These are phyloP conservation scores for Stegostoma tigrinum DNA, from an alignment of 2,113 vertebrate species.

Conservation along the genomic window DNA sequence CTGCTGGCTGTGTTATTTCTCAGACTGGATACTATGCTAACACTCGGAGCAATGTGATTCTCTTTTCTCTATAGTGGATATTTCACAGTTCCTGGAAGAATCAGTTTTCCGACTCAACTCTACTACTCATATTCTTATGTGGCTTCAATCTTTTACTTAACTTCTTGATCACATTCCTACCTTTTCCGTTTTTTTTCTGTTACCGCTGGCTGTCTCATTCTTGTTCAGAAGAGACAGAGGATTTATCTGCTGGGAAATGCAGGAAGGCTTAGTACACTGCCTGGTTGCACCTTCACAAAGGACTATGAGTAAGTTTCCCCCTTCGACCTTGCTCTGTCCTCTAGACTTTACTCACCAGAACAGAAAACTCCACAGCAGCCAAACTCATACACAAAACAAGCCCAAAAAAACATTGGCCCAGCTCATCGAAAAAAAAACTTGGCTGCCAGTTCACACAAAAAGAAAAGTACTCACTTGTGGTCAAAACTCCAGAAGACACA, in stretches of 20 bases:
- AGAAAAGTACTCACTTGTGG: slow-evolving; percentile 34
- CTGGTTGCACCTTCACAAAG: not conserved
- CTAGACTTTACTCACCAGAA: slow-evolving; percentile 29
- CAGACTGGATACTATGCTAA: not conserved
- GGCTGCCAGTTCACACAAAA: slow-evolving; percentile 27
- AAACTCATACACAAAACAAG: slow-evolving; percentile 31
- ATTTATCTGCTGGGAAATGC: not conserved
- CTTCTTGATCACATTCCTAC: not conserved
- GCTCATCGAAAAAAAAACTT: slow-evolving; percentile 30
- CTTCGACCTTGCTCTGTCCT: not conserved
- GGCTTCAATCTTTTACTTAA: not conserved
- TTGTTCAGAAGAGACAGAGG: not conserved
- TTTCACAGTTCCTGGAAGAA: not conserved
- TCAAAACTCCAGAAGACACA: slow-evolving; percentile 24
- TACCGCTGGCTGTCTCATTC: not conserved
- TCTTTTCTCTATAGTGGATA: not conserved
- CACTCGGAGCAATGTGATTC: not conserved
- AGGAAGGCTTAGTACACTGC: not conserved
- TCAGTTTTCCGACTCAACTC: not conserved
- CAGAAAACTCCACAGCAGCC: not conserved
- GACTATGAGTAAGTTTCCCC: not conserved
- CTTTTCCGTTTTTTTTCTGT: not conserved
- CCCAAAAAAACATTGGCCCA: slow-evolving; percentile 29
- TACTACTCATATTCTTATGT: not conserved
- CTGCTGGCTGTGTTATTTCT: not conserved